Base-by-base conservation (phyloP, 2,888 invertebrate genomes). In the Acanthopleura granulata region DNA sequence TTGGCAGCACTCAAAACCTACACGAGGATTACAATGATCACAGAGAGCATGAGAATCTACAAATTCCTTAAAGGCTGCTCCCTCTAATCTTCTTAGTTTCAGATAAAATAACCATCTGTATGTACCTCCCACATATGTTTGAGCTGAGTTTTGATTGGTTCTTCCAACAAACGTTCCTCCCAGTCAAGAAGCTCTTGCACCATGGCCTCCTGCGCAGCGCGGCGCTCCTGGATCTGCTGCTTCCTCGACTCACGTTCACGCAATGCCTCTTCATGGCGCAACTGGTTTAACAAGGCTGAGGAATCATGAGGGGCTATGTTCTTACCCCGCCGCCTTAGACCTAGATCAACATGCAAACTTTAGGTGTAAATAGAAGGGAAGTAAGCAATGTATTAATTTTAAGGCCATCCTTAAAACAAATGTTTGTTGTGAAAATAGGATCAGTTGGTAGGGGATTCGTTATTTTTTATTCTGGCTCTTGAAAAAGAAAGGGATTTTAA, bases 51-150 rank as follows among this genome's bases (percentile, higher is more conserved):
- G 40, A 9, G 4, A 40, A 40, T 40, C 40, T 40, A 40, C 40
- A 40, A 40, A 40, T 40, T 40, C 9, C 40, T 9, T 40, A 9
- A 6, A 6, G 4, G 9, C 9, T 3, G 40, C 40, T 40, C 4
- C 3, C 9, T 40, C n/a, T n/a, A n/a, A n/a, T n/a, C n/a, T n/a
- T n/a, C 1, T 22, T n/a, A 72, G 16, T n/a, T 61, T 29, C 22
- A n/a, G 27, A 16, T 16, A 22, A 16, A 29, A 15, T 22, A 40
- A 40, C 3, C 12, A 66, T 49, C 16, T 29, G 25, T 40, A 16
- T 80, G 73, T 82, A 93, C 93, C 92, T 93, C 93, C 93, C 93
- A 93, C 92, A 93, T 92, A 15, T 91, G 89, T 77, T 89, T 90
- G 87, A 93, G 91, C 77, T 91, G 90, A 50, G 90, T 85, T 62